Conservation (phyloP, 2,797 vertebrate species). For the Epinephelus malabaricus region DNA sequence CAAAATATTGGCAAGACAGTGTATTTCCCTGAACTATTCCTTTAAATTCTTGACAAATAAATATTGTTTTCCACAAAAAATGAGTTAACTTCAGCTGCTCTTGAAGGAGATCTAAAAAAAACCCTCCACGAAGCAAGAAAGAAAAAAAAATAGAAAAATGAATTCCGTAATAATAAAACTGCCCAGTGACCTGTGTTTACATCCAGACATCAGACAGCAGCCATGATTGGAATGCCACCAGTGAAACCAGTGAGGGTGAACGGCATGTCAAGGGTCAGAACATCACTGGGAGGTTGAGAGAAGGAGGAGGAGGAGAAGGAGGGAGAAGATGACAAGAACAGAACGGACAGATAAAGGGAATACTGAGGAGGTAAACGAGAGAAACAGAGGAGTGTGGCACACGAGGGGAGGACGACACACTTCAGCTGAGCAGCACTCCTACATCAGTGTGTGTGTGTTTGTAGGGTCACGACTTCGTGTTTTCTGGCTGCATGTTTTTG, state of each 20-base stretch:
- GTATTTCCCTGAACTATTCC: not conserved
- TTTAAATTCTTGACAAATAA: not conserved
- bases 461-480: not conserved
- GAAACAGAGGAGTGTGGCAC: slow-evolving; percentile 39
- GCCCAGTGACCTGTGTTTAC: slow-evolving; percentile 2
- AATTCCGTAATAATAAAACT: not conserved
- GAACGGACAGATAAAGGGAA: slow-evolving; percentile 18
- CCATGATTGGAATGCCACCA: slow-evolving; percentile 59
- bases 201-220: slow-evolving; percentile 22
- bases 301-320: slow-evolving; percentile 17
- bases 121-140: too few species aligned
- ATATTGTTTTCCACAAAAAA: not conserved
- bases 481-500: not conserved
- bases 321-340: slow-evolving; percentile 60
- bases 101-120: too few species aligned
- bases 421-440: too few species aligned
- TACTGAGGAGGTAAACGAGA: slow-evolving; percentile 33
- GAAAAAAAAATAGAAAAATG: too few species aligned
- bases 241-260: slow-evolving; percentile 55
- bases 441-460: not conserved
- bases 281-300: slow-evolving; percentile 8
- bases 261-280: slow-evolving; percentile 53
- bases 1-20: not conserved
- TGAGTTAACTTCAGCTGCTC: not conserved
- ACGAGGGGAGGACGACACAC: not conserved